Base-by-base conservation (phyloP, 2,797 vertebrate species). In the Prunella strophiata region DNA sequence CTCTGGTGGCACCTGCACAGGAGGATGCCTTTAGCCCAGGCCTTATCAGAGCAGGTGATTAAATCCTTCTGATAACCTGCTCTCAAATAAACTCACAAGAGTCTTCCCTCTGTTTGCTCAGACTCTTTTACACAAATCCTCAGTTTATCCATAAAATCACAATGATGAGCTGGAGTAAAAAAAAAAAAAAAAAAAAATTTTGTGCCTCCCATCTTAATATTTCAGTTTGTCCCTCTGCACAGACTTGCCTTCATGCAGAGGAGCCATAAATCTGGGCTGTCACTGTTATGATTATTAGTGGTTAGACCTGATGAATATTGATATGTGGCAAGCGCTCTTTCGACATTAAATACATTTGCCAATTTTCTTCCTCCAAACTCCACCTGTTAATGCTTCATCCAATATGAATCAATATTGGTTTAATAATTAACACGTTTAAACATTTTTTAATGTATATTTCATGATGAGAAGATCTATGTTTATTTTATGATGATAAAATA, bases 351-450 rank as follows among this genome's bases (percentile, higher is more conserved):
- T 97, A 98, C 97, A 95, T 98, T 97, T 97, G 96, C 96, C 97
- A 97, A 97, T 97, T 98, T 97, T 93, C 92, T 75, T 94, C 87
- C 94, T 95, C 85, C 95, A 93, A 70, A 84, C 91, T 92, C 96
- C 96, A 79, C 95, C 93, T 75, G 93, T 98, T 98, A 98, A 98
- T 97, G 96, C 93, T 91, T 97, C 97, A 98, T 98, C 97, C 97
- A 97, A 97, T 98, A 97, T 98, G 98, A 98, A 98, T 98, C 98
- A 98, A 98, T 98, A 98, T 98, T 98, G 97, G 97, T 97, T 98
- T 98, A 98, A 98, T 98, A 98, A 98, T 98, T 98, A 98, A 98
- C 97, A 96, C 85, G 96, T 97, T 98, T 98, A 98, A 98, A 98
- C 97, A 98, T 98, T 98, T 98, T 98, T 97, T 96, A 94, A 98